Evolutionary conservation across 2,888 invertebrate genomes (phyloP).

Genomic region (Metellina segmentata): DNA sequence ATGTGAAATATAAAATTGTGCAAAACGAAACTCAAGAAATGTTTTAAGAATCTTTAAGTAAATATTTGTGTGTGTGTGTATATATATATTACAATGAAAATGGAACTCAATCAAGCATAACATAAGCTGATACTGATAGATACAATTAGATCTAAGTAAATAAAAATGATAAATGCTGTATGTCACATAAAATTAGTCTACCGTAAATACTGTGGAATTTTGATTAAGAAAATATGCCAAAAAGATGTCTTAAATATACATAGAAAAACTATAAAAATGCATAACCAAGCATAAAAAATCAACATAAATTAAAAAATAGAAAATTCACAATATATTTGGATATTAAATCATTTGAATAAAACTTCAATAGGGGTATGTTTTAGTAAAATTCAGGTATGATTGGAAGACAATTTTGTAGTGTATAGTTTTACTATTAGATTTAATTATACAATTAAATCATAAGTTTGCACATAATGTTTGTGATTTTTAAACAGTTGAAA

Average conservation of each 20-base stretch:
- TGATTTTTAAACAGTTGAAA: too few species aligned
- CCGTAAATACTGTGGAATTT: constrained; percentile 1
- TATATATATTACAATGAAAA: background rate
- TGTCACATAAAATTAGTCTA: background rate
- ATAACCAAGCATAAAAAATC: background rate
- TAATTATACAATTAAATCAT: too few species aligned
- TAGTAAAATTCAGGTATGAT: too few species aligned
- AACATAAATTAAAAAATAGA: background rate
- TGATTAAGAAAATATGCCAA: background rate
- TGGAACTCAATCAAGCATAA: background rate
- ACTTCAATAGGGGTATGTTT: too few species aligned
- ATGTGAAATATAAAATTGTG: background rate
- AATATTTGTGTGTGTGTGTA: too few species aligned
- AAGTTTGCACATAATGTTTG: too few species aligned
- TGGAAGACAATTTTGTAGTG: too few species aligned
- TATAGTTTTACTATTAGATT: too few species aligned
- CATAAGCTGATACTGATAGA: too few species aligned
- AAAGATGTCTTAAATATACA: background rate
- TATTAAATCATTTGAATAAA: too few species aligned
- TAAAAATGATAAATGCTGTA: background rate
- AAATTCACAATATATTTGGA: background rate
- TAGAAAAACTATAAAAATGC: background rate
- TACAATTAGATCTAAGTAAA: too few species aligned
- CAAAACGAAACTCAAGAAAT: background rate
- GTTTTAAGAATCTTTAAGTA: background rate